These are phyloP conservation scores for Pangasianodon hypophthalmus DNA, from an alignment of 2,113 vertebrate species.

Conservation along the genomic window DNA sequence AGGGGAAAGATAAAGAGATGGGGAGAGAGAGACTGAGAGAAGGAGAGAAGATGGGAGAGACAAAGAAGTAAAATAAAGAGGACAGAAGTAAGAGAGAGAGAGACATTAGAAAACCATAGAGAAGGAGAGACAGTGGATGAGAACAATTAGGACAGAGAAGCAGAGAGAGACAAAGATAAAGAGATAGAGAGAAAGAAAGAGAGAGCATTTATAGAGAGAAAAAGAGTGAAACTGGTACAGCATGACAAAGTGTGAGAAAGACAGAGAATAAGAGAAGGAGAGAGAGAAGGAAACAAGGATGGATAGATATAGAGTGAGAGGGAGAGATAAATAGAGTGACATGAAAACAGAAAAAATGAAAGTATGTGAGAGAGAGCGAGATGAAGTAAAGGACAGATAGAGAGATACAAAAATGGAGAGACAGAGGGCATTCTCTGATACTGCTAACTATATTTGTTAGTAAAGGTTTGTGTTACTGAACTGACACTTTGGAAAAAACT, in stretches of 20 bases:
- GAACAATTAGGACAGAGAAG: background rate
- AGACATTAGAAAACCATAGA: background rate
- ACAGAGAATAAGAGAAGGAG: background rate
- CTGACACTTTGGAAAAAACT: no score
- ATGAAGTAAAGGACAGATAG: background rate
- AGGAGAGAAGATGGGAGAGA: background rate
- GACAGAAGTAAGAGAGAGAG: background rate
- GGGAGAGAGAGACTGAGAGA: background rate
- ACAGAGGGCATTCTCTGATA: background rate
- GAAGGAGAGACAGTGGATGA: background rate
- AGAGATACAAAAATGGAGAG: background rate
- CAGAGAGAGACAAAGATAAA: background rate
- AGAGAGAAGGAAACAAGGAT: background rate
- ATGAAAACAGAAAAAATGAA: background rate
- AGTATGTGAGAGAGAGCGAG: background rate
- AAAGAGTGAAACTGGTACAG: background rate
- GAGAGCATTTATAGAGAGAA: background rate
- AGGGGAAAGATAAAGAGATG: background rate
- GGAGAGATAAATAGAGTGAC: conserved; percentile 25
- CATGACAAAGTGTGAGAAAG: background rate
- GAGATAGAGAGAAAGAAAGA: background rate
- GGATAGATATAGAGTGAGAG: background rate
- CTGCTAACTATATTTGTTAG: no score
- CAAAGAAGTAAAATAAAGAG: background rate
- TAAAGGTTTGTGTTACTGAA: no score